Base-by-base conservation (phyloP, 1,140 invertebrate species). In the Drosophila cardini region DNA sequence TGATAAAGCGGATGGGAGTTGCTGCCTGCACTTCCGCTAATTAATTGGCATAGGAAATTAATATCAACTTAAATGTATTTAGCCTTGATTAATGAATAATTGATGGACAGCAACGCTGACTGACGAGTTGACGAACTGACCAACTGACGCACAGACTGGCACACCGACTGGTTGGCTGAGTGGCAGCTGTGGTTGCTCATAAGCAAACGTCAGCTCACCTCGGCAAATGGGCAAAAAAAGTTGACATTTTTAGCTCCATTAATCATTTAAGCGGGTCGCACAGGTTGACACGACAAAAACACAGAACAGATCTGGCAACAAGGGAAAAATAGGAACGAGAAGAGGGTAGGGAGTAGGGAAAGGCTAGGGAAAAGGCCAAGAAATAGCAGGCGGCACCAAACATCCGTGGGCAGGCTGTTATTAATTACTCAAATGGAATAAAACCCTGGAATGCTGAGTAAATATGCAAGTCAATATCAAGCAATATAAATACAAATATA, bases 191-290 rank as follows among this genome's bases (percentile, higher is more conserved):
- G 72, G 46, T 36, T 50, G 56, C 57, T 55, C 38, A 55, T 60
- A 74, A 61, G 32, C 32, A 57, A 69, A 57, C 58, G 52, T 55
- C 36, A 63, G 18, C 56, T 70, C 38, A 58, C 38, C 15, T 36
- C 30, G 56, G 26, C 50, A 46, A 61, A 42, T 34, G 11, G 15
- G 16, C 48, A 74, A 74, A 74, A 26, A 26, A 74, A 57, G 67
- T 75, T 75, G 72, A 71, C 58, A 71, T 63, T 70, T 64, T 71
- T 64, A 46, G 58, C 67, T 75, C 58, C 72, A 75, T 75, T 75
- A 75, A 75, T 75, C 72, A 75, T 75, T 75, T 64, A 75, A 74
- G 65, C 67, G 72, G 72, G 57, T 69, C 72, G 58, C 71, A 61
- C 71, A 73, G 50, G 64, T 73, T 69, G 71, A 55, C 71, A 73